These are phyloP conservation scores for Lepisosteus osseus DNA, from an alignment of 2,113 vertebrate genomes.

Conservation along the genomic window DNA sequence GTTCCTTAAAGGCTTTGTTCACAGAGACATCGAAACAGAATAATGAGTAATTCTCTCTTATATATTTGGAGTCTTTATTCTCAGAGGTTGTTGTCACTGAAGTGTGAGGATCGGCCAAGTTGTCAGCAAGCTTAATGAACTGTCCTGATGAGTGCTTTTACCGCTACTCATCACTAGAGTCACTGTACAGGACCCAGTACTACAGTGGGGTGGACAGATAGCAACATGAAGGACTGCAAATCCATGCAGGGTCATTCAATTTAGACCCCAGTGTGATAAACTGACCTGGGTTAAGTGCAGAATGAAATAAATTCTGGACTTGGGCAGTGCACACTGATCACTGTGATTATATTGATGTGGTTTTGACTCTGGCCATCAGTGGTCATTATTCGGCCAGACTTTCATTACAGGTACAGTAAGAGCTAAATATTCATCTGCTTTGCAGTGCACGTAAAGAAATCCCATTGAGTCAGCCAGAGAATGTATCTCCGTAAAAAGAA, in stretches of 20 bases:
- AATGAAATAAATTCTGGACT: not conserved
- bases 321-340: not conserved
- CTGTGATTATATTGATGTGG: not conserved
- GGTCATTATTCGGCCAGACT: not conserved
- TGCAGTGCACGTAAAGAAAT: too few relatives aligned
- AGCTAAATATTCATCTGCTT: too few relatives aligned
- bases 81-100: not conserved
- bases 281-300: not conserved
- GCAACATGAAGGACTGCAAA: conserved; percentile 6
- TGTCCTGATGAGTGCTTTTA: not conserved
- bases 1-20: conserved; percentile 29
- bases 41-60: conserved; percentile 34
- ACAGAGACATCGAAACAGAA: conserved; percentile 28
- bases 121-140: conserved; percentile 21
- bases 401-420: not conserved
- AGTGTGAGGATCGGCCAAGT: not conserved
- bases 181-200: not conserved
- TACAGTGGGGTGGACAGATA: not conserved
- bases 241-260: conserved; percentile 1
- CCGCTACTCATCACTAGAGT: not conserved
- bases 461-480: too few relatives aligned
- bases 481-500: too few relatives aligned
- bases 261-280: conserved; percentile 4
- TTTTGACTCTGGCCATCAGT: not conserved
- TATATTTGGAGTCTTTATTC: conserved; percentile 1